Evolutionary conservation across 2,888 invertebrate genomes (phyloP), one percentile per base, ranked within the genome.

Genomic region (Gari tellinella): DNA sequence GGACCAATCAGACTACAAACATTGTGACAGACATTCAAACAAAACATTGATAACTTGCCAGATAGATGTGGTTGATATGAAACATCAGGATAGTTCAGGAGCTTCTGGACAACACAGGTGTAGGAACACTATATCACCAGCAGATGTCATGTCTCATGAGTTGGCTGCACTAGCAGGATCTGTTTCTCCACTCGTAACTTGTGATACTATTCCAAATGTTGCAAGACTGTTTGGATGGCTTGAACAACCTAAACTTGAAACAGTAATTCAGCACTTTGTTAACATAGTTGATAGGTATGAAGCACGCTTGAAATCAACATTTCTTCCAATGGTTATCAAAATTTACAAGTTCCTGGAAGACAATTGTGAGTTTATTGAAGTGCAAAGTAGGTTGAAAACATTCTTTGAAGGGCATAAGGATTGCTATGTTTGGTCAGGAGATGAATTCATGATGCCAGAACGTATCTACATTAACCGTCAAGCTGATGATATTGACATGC

Each of bases 401-500:
- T 12, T 14, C 2, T 46, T 46, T 15, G 17, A 31, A 31, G 31
- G 10, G 10, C 31, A 14, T 3, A 17, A 58, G 8, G 7, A 10
- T 4, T n/a, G 1, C 3, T 58, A 21, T 38, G n/a, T 58, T 19
- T 58, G 58, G 58, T 48, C n/a, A 12, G 79, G 79, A 17, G 60
- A 66, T 43, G 63, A 65, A n/a, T 79, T 75, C 63, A n/a, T 17
- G 17, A 12, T 40, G 8, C 45, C 66, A 37, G 21, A 23, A 23
- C 12, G 17, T 48, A 40, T 56, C 25, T 57, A 12, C 66, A 49
- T 55, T 21, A 41, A 23, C 21, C 38, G 7, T 31, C 4, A 25
- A 41, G 21, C 12, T n/a, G n/a, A 23, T 8, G 72, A 72, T 51
- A 58, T 79, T 25, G 41, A 41, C 21, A 31, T 79, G n/a, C n/a